Conservation (phyloP, 2,888 invertebrate genomes). For the Scaptomyza caliginosa region DNA sequence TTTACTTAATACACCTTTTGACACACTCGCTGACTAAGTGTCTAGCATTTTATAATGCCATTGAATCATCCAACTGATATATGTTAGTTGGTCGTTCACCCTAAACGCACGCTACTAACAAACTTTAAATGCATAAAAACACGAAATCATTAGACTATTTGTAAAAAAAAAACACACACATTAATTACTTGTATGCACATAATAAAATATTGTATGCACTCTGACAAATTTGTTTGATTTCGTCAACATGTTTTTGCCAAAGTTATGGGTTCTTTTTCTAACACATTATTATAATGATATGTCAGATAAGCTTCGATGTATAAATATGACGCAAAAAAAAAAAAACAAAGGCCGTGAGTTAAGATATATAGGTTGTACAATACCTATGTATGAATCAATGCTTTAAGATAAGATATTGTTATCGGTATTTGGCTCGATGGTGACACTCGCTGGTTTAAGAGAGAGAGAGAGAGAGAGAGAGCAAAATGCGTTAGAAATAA, state of each 20-base stretch:
- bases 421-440: constrained; percentile 43
- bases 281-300: background rate
- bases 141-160: no score
- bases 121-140: no score
- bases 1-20: background rate
- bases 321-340: background rate
- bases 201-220: background rate
- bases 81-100: constrained; percentile 21
- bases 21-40: constrained; percentile 25
- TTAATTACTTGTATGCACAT: background rate
- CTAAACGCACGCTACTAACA: background rate
- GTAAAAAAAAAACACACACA: background rate
- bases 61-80: constrained; percentile 25
- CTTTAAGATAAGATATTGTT: constrained; percentile 67
- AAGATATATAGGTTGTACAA: constrained; percentile 21
- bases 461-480: constrained; percentile 59
- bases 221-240: background rate
- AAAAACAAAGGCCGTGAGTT: constrained; percentile 19
- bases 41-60: constrained; percentile 3
- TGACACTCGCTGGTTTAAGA: constrained; percentile 39
- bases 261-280: background rate
- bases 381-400: constrained; percentile 57
- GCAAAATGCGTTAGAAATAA: constrained; percentile 10
- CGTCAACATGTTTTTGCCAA: background rate
- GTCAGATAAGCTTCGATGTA: constrained; percentile 14